Base-by-base conservation (phyloP, 2,888 invertebrate species). In the Sphaerophoria rueppellii region DNA sequence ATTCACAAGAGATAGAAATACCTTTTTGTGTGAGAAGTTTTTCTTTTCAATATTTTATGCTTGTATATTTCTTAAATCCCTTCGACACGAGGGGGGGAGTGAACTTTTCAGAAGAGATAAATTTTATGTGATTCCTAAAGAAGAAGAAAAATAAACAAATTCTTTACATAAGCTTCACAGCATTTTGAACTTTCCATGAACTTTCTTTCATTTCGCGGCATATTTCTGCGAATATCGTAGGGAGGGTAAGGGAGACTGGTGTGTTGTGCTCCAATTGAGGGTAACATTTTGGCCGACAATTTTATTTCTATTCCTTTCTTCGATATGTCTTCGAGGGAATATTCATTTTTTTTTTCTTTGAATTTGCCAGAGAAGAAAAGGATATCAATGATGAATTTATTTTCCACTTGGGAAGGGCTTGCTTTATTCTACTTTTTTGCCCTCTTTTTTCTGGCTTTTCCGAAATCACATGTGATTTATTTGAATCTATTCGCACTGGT, bases 371-470 rank as follows among this genome's bases (percentile, higher is more conserved):
- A 48, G 34, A 52, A 50, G 34, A 12, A 50, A 35, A 52, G 67
- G 54, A 67, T 67, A 32, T 6, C 0, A 67, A 54, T 54, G 67
- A 67, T 67, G 32, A 32, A 67, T 67, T 54, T 67, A 67, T 67
- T 54, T 67, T 67, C 67, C 67, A 54, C 67, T 67, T 54, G 67
- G 67, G 54, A 40, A 48, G 35, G 14, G 35, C 52, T 67, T 52
- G 50, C 37, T 37, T 67, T 24, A 24, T 24, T 54, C n/a, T 16
- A n/a, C 14, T 60, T 40, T 12, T 6, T 24, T 24, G 34, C 9
- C 4, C 11, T 48, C 2, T 1, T 50, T 16, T 37, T 6, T n/a
- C 14, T 50, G 11, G 11, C 7, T 34, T 50, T 52, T 32, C 40
- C 50, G 4, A 46, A 67, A 43, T 54, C 52, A 54, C 37, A 67